Conservation (phyloP, 2,797 vertebrate genomes). For the Bovichtus diacanthus region DNA sequence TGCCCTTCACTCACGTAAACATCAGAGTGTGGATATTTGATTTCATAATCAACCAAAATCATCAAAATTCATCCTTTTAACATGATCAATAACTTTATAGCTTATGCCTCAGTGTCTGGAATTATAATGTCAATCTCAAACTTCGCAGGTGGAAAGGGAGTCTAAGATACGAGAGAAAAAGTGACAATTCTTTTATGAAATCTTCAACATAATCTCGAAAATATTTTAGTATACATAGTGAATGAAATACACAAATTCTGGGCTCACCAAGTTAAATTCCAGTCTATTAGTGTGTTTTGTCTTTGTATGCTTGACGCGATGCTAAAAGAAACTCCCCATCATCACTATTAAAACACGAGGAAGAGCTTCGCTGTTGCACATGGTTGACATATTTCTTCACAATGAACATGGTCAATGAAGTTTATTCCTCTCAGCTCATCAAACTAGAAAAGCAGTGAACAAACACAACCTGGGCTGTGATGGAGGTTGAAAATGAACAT, state of each 20-base stretch:
- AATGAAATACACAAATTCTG: neutral
- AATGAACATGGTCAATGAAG: neutral
- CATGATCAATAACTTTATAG: neutral
- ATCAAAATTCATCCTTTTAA: neutral
- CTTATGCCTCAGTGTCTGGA: neutral
- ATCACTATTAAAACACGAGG: neutral
- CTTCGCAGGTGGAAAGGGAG: neutral
- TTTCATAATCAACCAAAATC: too few relatives aligned
- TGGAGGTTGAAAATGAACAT: neutral
- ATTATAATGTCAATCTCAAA: neutral
- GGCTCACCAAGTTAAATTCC: too few relatives aligned
- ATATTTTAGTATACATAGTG: neutral
- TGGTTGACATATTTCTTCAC: neutral
- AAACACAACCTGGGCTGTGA: neutral
- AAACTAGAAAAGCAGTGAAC: neutral
- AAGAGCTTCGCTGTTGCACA: neutral
- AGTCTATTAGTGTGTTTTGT: too few relatives aligned
- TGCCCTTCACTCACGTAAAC: constrained; percentile 40
- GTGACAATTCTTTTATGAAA: neutral
- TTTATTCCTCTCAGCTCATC: neutral
- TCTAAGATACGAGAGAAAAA: neutral
- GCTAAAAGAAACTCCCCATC: neutral
- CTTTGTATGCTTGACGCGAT: neutral
- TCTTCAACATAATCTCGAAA: neutral
- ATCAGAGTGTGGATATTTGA: constrained; percentile 27